These are phyloP conservation scores for Rotaria socialis DNA, from an alignment of 2,888 invertebrate genomes.

Conservation along the genomic window DNA sequence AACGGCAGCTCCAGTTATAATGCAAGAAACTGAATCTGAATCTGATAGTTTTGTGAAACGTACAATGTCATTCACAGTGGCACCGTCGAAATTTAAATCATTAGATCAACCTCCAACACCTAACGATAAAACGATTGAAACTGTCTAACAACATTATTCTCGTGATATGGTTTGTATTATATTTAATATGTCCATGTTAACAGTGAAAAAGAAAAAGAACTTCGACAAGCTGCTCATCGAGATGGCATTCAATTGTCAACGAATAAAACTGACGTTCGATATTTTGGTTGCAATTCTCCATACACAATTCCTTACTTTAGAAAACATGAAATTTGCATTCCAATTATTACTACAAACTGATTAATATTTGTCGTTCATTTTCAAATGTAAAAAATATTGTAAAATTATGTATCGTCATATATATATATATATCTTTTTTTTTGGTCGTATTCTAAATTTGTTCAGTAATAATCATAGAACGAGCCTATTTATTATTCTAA, in stretches of 20 bases:
- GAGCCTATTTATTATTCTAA: too few species aligned
- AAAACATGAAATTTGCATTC: background rate
- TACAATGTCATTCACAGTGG: background rate
- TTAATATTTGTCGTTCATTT: too few species aligned
- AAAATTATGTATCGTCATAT: too few species aligned
- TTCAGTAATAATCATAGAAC: too few species aligned
- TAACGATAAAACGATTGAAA: background rate
- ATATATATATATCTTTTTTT: too few species aligned
- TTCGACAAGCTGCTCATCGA: background rate
- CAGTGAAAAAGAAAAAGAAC: background rate
- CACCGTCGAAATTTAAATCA: background rate
- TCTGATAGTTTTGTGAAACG: background rate
- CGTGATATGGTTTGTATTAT: background rate
- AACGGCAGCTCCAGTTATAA: background rate
- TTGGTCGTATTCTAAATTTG: too few species aligned
- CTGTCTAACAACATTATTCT: background rate
- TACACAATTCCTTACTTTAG: background rate
- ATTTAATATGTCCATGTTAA: background rate
- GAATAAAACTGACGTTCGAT: background rate
- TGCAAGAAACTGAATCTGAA: background rate
- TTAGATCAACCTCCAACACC: background rate
- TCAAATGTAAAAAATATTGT: too few species aligned
- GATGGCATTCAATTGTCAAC: background rate
- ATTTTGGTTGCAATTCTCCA: background rate
- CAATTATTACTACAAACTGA: background rate